Percentiles rank a stretch among this genome's conserved stretches.
Conservation (phyloP, 2,113 vertebrate species). For the Gulo gulo region DNA sequence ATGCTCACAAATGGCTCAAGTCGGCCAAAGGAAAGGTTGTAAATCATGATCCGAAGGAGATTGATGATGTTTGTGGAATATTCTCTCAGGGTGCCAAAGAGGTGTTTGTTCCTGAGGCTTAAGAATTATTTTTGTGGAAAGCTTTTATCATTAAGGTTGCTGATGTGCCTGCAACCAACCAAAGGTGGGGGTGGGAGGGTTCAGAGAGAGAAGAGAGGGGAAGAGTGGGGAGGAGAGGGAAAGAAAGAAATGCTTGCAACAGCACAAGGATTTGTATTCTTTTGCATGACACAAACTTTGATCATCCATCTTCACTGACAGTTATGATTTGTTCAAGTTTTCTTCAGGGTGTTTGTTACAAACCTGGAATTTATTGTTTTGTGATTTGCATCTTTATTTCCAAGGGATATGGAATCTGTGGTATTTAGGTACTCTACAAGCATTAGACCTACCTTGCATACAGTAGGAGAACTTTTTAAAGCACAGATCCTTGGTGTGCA, state of each 20-base stretch:
- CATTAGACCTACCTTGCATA: slow-evolving; percentile 59
- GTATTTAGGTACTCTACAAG: slow-evolving; percentile 55
- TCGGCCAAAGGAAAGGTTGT: slow-evolving; percentile 79
- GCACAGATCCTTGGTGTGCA: slow-evolving; percentile 60
- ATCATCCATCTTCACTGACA: slow-evolving; percentile 78
- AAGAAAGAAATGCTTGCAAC: slow-evolving; percentile 38
- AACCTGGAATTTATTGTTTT: slow-evolving; percentile 79
- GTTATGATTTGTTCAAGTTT: slow-evolving; percentile 83
- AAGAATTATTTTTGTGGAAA: slow-evolving; percentile 85
- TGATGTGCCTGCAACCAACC: slow-evolving; percentile 81
- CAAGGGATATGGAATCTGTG: slow-evolving; percentile 40
- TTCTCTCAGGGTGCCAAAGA: slow-evolving; percentile 83
- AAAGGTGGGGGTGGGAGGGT: background rate
- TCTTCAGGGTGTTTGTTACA: slow-evolving; percentile 76
- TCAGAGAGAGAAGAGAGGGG: too few species aligned
- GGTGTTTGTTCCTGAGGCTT: slow-evolving; percentile 86
- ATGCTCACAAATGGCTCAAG: slow-evolving; percentile 73
- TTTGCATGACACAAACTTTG: slow-evolving; percentile 80
- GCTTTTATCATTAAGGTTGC: slow-evolving; percentile 87
- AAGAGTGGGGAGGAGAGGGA: background rate
- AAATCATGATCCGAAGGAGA: slow-evolving; percentile 86
- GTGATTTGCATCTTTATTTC: slow-evolving; percentile 82
- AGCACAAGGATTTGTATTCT: slow-evolving; percentile 80
- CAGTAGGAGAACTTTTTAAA: slow-evolving; percentile 67
- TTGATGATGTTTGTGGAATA: slow-evolving; percentile 85